phyloP scores from a whole-genome alignment of 2,113 vertebrate genomes.

The Blennius ocellaris region DNA sequence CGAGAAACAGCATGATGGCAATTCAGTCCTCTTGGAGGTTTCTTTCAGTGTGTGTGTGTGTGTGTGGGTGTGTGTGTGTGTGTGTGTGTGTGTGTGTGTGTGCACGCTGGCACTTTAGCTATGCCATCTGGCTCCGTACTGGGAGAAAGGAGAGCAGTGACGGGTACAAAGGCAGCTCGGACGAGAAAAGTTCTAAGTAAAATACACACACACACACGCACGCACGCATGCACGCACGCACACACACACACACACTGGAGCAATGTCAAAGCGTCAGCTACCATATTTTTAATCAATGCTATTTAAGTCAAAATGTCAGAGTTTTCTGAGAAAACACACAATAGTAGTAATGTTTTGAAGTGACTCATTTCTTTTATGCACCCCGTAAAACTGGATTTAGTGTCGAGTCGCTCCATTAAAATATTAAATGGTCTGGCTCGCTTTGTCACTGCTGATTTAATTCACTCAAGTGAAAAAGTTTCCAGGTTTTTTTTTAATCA shows the following conservation, averaged over 20 bases:
- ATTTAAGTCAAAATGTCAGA: too few relatives aligned
- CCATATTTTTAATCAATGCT: too few relatives aligned
- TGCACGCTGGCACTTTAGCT: neutral
- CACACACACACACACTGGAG: too few relatives aligned
- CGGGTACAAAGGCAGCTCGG: constrained; percentile 14
- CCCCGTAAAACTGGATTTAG: neutral
- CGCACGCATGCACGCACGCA: too few relatives aligned
- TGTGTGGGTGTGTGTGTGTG: neutral
- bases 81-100: neutral
- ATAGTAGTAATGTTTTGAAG: neutral
- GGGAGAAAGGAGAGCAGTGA: constrained; percentile 19
- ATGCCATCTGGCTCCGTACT: constrained; percentile 25
- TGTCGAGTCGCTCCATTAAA: neutral
- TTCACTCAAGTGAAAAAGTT: neutral
- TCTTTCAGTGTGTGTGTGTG: neutral
- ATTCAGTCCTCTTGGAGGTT: neutral
- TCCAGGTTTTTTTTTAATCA: neutral
- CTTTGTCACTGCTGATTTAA: neutral
- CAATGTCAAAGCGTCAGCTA: too few relatives aligned
- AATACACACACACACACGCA: neutral
- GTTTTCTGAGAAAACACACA: neutral
- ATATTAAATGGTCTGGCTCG: neutral
- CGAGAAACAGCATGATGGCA: neutral
- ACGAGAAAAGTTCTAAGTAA: neutral
- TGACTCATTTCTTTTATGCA: neutral